phyloP scores from a whole-genome alignment of 1,140 invertebrate genomes.

The Luehdorfia chinensis region DNA sequence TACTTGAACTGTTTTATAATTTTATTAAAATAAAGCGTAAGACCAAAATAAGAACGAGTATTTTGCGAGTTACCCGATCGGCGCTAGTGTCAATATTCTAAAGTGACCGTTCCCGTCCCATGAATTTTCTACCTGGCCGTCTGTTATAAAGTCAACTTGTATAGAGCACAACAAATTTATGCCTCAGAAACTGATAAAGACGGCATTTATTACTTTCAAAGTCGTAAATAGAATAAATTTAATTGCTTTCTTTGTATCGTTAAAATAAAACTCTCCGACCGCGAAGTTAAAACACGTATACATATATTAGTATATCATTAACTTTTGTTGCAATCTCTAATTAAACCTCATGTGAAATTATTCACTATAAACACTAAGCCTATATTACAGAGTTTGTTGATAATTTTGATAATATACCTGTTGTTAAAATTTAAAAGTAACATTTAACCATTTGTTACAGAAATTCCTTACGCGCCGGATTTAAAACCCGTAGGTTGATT shows the following conservation, averaged over 20 bases:
- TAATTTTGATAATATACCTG: no score
- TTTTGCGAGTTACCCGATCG: background rate
- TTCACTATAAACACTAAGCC: background rate
- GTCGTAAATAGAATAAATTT: constrained; percentile 11
- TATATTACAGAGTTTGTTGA: constrained; percentile 1
- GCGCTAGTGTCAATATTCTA: constrained; percentile 7
- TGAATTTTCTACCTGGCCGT: constrained; percentile 1
- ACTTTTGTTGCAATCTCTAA: background rate
- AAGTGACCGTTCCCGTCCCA: constrained; percentile 11
- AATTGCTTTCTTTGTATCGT: constrained; percentile 11
- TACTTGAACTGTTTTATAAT: no score
- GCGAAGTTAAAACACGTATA: constrained; percentile 5
- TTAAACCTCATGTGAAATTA: constrained; percentile 2
- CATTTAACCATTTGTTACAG: no score
- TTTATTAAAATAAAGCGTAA: no score
- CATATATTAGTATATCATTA: constrained; percentile 11
- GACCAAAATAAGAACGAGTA: background rate
- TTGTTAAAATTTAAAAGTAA: no score
- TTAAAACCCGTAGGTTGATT: no score
- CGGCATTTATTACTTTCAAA: constrained; percentile 4
- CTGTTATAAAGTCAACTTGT: constrained; percentile 6
- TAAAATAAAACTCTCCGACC: constrained; percentile 11
- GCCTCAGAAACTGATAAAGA: constrained; percentile 14
- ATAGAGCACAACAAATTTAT: constrained; percentile 4
- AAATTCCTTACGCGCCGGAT: no score